These are phyloP conservation scores for Parnassius glacialis DNA, from an alignment of 2,888 invertebrate species.

Conservation along the genomic window DNA sequence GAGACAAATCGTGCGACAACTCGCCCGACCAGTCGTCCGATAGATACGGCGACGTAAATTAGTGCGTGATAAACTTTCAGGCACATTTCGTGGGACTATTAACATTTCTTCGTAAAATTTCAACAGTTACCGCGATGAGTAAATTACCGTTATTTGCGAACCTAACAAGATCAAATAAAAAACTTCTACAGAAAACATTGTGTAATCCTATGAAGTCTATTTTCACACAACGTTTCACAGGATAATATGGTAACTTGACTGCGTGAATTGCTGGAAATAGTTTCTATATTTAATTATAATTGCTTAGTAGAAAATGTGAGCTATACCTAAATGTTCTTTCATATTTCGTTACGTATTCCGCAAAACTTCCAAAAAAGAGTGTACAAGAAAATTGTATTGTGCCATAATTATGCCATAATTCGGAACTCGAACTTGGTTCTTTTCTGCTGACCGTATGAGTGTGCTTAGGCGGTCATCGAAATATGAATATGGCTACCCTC, in stretches of 20 bases:
- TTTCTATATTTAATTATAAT: too few species aligned
- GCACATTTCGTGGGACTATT: slow-evolving; percentile 42
- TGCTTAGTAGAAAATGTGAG: too few species aligned
- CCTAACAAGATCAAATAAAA: slow-evolving; percentile 38
- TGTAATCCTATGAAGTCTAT: slow-evolving; percentile 23
- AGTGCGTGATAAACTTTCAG: slow-evolving; percentile 50
- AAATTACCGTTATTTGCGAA: slow-evolving; percentile 45
- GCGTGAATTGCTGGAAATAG: too few species aligned
- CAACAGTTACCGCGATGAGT: slow-evolving; percentile 38
- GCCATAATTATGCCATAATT: too few species aligned
- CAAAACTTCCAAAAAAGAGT: too few species aligned
- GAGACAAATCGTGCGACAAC: slow-evolving; percentile 32
- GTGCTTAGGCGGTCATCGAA: too few species aligned
- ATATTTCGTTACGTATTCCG: too few species aligned
- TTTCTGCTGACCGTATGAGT: too few species aligned
- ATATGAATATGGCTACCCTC: too few species aligned
- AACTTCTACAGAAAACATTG: slow-evolving; percentile 33
- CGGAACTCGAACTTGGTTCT: too few species aligned
- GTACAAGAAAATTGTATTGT: too few species aligned
- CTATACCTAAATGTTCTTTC: too few species aligned
- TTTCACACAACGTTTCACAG: not conserved
- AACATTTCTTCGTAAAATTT: slow-evolving; percentile 43
- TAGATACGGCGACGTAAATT: slow-evolving; percentile 36
- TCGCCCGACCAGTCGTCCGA: slow-evolving; percentile 34
- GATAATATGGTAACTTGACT: not conserved